phyloP scores from a whole-genome alignment of 2,113 vertebrate genomes.

The Monopterus albus region DNA sequence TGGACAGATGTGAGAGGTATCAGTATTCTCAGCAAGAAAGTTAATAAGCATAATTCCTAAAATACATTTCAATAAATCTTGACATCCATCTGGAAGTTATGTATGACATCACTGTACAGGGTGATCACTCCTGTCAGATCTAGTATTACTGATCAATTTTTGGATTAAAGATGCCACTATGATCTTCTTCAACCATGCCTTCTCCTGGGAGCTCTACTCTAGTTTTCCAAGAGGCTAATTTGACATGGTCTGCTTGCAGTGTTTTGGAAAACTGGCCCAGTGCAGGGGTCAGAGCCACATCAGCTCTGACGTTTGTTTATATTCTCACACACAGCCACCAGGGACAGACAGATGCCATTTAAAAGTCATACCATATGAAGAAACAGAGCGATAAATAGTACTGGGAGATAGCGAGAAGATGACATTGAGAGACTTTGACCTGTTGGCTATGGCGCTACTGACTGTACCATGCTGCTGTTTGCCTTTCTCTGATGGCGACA shows the following conservation, averaged over 20 bases:
- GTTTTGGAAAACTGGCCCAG: slow-evolving; percentile 70
- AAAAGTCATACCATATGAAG: slow-evolving; percentile 63
- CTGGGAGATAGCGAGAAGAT: slow-evolving; percentile 6
- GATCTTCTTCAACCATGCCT: background rate
- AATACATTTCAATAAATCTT: background rate
- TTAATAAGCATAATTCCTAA: background rate
- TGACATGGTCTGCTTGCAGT: slow-evolving; percentile 42
- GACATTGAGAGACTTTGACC: slow-evolving; percentile 1
- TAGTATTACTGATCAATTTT: background rate
- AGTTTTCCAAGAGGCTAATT: slow-evolving; percentile 29
- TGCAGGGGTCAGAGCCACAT: slow-evolving; percentile 47
- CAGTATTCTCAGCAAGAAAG: too few species aligned
- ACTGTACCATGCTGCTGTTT: background rate
- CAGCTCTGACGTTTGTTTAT: slow-evolving; percentile 62
- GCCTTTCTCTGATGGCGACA: slow-evolving; percentile 14
- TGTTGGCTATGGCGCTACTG: too few species aligned
- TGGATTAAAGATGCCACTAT: background rate
- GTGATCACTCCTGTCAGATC: background rate
- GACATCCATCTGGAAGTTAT: background rate
- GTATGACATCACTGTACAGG: background rate
- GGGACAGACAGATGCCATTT: slow-evolving; percentile 54
- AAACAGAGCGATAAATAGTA: slow-evolving; percentile 43
- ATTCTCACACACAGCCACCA: slow-evolving; percentile 50
- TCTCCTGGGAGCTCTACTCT: background rate
- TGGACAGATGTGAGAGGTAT: too few species aligned